Percentiles rank a stretch among this genome's conserved stretches.
Conservation (phyloP, 2,113 vertebrate genomes). For the Parotia lawesii region DNA sequence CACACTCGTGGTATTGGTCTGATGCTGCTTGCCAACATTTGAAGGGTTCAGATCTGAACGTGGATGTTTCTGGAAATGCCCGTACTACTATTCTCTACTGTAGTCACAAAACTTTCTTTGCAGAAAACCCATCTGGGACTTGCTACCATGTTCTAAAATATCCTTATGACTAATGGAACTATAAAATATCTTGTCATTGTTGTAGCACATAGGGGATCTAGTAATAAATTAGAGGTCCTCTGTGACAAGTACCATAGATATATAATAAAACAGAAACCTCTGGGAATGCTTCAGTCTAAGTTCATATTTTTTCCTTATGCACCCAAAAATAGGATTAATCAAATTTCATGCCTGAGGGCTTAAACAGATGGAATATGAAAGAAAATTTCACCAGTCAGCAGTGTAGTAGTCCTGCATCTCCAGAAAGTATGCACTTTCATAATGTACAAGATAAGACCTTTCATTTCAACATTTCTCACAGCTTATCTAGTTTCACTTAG, state of each 20-base stretch:
- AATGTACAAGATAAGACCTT: not conserved
- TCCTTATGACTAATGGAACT: not conserved
- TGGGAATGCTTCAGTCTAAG: not conserved
- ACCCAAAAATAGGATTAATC: not conserved
- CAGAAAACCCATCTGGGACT: not conserved
- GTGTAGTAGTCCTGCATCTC: not conserved
- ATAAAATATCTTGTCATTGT: conserved; percentile 5
- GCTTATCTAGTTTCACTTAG: not conserved
- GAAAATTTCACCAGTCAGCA: not conserved
- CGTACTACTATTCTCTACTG: not conserved
- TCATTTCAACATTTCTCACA: not conserved
- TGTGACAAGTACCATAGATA: not conserved
- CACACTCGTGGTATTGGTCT: not conserved
- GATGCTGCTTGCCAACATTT: not conserved
- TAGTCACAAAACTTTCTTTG: not conserved
- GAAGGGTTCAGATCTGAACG: not conserved
- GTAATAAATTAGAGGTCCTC: not conserved
- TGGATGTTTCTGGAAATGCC: not conserved
- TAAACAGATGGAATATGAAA: not conserved
- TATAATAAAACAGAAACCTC: not conserved
- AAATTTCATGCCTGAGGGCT: not conserved
- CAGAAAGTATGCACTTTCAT: not conserved
- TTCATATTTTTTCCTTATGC: not conserved
- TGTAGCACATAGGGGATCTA: not conserved
- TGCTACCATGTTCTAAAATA: not conserved